These are phyloP conservation scores for Byasa hedistus DNA, from an alignment of 2,888 invertebrate genomes.

Conservation along the genomic window DNA sequence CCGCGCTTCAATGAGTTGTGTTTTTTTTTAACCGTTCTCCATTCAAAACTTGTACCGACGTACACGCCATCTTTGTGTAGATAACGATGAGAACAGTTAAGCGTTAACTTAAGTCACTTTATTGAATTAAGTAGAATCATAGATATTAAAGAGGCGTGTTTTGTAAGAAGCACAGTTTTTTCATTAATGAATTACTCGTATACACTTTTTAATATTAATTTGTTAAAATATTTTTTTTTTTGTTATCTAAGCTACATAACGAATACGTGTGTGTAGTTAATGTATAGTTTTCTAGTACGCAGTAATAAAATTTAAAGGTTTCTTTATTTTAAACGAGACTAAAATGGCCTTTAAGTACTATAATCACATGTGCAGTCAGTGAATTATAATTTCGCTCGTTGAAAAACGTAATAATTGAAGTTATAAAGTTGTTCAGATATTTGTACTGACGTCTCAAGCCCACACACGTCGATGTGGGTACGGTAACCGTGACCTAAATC, in stretches of 20 bases:
- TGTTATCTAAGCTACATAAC: too few species aligned
- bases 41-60: conserved; percentile 52
- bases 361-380: neutral
- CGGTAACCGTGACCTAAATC: conserved; percentile 24
- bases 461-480: conserved; percentile 13
- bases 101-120: neutral
- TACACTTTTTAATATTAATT: too few species aligned
- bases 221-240: too few species aligned
- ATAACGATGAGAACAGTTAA: conserved; percentile 9
- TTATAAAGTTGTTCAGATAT: conserved; percentile 3
- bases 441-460: conserved; percentile 12
- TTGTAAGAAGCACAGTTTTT: neutral
- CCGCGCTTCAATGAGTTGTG: conserved; percentile 40
- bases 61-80: conserved; percentile 7
- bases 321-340: neutral
- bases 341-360: neutral
- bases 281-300: too few species aligned
- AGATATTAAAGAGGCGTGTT: neutral
- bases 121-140: neutral
- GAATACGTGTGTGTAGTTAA: too few species aligned
- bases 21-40: conserved; percentile 44
- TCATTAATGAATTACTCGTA: neutral
- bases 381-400: neutral
- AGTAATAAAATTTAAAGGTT: neutral
- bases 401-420: neutral